Evolutionary conservation across 2,797 vertebrate genomes (phyloP), one percentile per base, ranked within the genome.

Genomic region (Sebastiscus tertius): DNA sequence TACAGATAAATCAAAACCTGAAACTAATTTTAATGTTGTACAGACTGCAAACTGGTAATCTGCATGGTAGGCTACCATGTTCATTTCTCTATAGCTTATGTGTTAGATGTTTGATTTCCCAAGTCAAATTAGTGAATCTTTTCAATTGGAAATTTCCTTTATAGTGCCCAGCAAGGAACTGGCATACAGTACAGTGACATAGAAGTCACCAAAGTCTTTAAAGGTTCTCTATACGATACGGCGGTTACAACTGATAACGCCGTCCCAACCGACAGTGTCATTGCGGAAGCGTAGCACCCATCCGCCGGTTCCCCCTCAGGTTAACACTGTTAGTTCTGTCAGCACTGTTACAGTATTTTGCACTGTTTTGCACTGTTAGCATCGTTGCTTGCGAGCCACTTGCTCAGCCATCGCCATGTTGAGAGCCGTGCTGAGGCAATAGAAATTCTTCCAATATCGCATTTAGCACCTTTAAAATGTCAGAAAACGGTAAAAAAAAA

Each of bases 1-100:
- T 66, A 77, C 31, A 73, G 36, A 69, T 74, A 42, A 56, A 78
- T 60, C 63, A 68, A 49, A 62, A 70, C 42, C 14, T 70, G 42
- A 72, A 49, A 69, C 26, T 36, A 55, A 58, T 72, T 49, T 75
- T 69, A 64, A 70, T 77, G 60, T 63, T 81, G 65, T 80, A 61
- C 76, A 54, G 49, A 18, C 7, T 60, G 20, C 8, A 54, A 68
- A 42, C 2, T 4, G 18, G 22, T 33, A 10, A 84, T 67, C 36
- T n/a, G 12, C 18, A 6, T 42, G 46, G 46, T 49, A 20, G 18
- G 16, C 5, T 27, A 2, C 10, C 42, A 8, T 65, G 16, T 71
- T 72, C 69, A 18, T 52, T 36, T 73, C 8, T 22, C 1, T 62
- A 4, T 33, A 27, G 5, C 8, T 71, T 2, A 34, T n/a, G 36